A percentile compares a stretch with the other conserved stretches of the same genome.
Evolutionary conservation across 2,113 vertebrate genomes (phyloP).

Genomic region (Hippoglossus stenolepis): DNA sequence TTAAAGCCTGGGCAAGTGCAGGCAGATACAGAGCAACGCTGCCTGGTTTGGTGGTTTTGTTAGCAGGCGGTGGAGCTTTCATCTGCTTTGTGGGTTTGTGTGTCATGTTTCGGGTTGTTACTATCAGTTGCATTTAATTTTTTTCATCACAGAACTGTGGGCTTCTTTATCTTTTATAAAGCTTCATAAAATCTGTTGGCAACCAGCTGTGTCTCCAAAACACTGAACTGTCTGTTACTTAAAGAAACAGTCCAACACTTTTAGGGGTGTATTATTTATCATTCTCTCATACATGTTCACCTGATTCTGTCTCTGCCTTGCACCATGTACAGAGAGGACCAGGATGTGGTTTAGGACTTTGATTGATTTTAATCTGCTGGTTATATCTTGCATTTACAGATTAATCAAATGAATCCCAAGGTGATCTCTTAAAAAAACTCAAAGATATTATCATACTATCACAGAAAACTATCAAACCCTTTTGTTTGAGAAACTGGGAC

Average conservation of each 20-base stretch:
- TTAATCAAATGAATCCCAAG: background rate
- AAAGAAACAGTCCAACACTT: no score
- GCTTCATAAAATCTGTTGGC: background rate
- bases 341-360: background rate
- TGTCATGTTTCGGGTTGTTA: constrained; percentile 20
- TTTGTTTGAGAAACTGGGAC: no score
- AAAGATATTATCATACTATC: no score
- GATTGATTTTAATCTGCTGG: background rate
- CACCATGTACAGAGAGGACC: no score
- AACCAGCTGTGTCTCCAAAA: constrained; percentile 32
- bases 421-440: no score
- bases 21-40: constrained; percentile 6
- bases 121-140: background rate
- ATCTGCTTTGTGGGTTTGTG: constrained; percentile 9
- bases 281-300: no score
- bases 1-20: constrained; percentile 37
- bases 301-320: no score
- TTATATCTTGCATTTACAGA: background rate
- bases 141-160: background rate
- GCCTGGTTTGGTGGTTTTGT: background rate
- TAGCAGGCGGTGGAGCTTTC: constrained; percentile 28
- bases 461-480: no score
- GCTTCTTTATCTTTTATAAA: background rate
- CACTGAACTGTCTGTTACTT: background rate
- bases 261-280: no score